A percentile compares a stretch with the other conserved stretches of the same genome.
Conservation (phyloP, 2,797 vertebrate species). For the Trachops cirrhosus region DNA sequence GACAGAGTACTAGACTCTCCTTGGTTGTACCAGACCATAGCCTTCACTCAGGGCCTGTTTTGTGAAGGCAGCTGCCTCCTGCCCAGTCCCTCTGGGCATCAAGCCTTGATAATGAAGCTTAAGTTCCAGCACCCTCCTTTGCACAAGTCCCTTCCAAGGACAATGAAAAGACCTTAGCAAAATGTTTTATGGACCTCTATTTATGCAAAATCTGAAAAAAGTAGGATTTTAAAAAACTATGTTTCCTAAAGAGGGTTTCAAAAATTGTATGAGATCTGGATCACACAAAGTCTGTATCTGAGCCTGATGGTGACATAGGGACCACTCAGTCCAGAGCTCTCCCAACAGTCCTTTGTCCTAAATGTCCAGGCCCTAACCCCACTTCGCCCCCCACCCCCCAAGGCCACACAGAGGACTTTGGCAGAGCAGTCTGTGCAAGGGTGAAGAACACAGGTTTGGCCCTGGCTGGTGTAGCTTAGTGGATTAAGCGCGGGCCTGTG, state of each 20-base stretch:
- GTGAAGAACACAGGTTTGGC: neutral
- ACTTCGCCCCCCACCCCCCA: neutral
- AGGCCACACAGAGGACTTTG: neutral
- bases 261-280: neutral
- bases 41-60: neutral
- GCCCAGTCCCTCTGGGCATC: neutral
- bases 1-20: neutral
- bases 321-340: neutral
- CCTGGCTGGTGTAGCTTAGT: no score
- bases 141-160: neutral
- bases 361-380: neutral
- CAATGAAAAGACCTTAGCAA: neutral
- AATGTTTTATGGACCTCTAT: neutral
- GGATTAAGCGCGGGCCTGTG: no score
- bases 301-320: neutral
- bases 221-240: neutral
- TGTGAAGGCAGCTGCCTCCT: neutral
- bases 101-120: neutral
- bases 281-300: neutral
- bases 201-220: constrained; percentile 3
- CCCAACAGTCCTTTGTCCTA: neutral
- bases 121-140: neutral
- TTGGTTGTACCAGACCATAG: neutral
- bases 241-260: neutral
- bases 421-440: neutral